phyloP scores from a whole-genome alignment of 2,113 vertebrate genomes.

The Hippocampus mohnikei region DNA sequence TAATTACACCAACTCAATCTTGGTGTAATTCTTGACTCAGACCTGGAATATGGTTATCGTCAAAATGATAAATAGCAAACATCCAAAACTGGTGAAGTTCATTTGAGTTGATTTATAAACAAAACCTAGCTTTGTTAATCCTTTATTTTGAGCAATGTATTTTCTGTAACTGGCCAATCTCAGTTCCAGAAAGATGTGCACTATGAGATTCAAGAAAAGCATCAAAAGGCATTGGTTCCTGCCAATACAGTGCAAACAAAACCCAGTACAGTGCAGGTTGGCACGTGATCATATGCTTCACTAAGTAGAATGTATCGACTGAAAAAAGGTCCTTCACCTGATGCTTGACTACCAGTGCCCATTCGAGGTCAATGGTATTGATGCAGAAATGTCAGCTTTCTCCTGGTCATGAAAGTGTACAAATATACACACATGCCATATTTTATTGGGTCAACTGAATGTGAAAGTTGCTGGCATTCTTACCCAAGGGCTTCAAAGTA shows the following conservation, averaged over 20 bases:
- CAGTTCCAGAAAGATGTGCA: not conserved
- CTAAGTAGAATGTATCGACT: slow-evolving; percentile 25
- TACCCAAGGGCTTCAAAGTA: not conserved
- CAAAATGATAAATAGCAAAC: not conserved
- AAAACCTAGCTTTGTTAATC: not conserved
- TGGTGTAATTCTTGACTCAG: too few species aligned
- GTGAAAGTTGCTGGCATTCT: not conserved
- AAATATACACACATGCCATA: not conserved
- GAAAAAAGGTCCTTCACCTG: slow-evolving; percentile 12
- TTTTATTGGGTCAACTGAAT: not conserved
- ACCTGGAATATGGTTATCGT: too few species aligned
- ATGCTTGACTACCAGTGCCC: slow-evolving; percentile 19
- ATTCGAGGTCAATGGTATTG: not conserved
- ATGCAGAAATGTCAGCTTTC: not conserved
- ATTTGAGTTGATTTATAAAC: not conserved
- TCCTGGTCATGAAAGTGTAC: not conserved
- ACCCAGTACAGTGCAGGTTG: slow-evolving; percentile 11
- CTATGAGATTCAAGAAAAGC: not conserved
- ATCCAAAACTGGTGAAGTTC: not conserved
- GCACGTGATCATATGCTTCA: slow-evolving; percentile 19
- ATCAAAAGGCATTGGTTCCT: not conserved
- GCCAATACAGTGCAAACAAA: not conserved
- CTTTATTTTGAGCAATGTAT: not conserved
- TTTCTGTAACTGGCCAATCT: not conserved
- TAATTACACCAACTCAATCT: too few species aligned